phyloP scores from a whole-genome alignment of 2,113 vertebrate species.

The Brevimyrus niger region DNA sequence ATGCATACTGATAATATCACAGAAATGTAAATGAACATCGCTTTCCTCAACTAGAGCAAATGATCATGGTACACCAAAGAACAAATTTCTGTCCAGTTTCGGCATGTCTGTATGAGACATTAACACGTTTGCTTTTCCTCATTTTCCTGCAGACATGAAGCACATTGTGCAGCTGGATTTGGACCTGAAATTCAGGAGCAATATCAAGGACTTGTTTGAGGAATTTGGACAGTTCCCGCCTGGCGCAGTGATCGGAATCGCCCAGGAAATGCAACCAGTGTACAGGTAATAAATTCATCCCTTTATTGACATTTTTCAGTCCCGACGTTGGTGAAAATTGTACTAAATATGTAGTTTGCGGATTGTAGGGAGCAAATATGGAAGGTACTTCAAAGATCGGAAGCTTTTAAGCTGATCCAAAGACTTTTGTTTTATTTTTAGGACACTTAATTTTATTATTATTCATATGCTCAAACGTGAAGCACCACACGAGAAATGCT shows the following conservation, averaged over 20 bases:
- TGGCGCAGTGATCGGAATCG: conserved; percentile 80
- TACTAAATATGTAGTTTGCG: background rate
- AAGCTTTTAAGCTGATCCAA: background rate
- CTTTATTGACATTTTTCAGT: background rate
- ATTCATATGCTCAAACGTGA: background rate
- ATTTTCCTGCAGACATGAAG: conserved; percentile 65
- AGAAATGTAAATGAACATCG: background rate
- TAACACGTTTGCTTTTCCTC: background rate
- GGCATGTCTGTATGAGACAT: background rate
- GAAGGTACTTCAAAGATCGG: background rate
- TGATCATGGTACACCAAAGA: background rate
- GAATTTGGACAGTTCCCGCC: conserved; percentile 79
- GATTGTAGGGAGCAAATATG: background rate
- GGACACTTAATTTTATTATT: background rate
- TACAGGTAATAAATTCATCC: conserved; percentile 65
- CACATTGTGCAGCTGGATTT: conserved; percentile 86
- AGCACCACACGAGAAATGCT: background rate
- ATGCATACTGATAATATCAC: background rate
- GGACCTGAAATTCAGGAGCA: conserved; percentile 84
- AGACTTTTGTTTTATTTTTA: background rate
- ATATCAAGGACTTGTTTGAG: conserved; percentile 86
- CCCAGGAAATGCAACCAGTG: conserved; percentile 91
- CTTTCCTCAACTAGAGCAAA: background rate
- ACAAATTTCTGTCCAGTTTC: background rate
- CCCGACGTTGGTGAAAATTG: background rate